A percentile compares a stretch with the other conserved stretches of the same genome.
These are phyloP conservation scores for Enoplosus armatus DNA, from an alignment of 2,797 vertebrate genomes.

Conservation along the genomic window DNA sequence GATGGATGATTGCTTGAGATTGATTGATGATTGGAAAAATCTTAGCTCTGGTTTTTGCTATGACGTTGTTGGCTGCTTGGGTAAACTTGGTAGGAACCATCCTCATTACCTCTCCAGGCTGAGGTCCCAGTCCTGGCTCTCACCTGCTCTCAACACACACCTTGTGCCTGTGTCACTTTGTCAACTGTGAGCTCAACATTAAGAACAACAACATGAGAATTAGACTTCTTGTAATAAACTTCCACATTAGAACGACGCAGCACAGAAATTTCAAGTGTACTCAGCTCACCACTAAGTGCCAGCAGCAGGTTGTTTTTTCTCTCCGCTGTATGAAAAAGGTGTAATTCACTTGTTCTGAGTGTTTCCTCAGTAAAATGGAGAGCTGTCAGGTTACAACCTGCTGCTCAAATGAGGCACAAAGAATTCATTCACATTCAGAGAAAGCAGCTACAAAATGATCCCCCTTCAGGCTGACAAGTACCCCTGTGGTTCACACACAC, in stretches of 20 bases:
- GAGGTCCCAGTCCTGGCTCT: too few relatives aligned
- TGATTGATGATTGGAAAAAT: too few relatives aligned
- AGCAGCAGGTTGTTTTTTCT: slow-evolving; percentile 7
- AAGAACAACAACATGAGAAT: too few relatives aligned
- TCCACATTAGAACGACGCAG: not conserved
- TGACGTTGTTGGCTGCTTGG: too few relatives aligned
- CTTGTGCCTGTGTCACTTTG: too few relatives aligned
- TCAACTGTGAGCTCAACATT: not conserved
- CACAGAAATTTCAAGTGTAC: not conserved
- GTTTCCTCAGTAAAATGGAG: slow-evolving; percentile 44
- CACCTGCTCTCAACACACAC: too few relatives aligned
- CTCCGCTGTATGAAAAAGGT: slow-evolving; percentile 33
- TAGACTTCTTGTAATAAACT: not conserved
- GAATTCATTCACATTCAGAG: slow-evolving; percentile 62
- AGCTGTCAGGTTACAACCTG: slow-evolving; percentile 62
- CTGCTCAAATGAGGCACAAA: slow-evolving; percentile 64
- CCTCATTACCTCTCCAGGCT: too few relatives aligned
- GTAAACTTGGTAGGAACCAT: too few relatives aligned
- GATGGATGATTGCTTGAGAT: too few relatives aligned
- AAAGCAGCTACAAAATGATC: slow-evolving; percentile 61
- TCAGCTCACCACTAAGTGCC: slow-evolving; percentile 4
- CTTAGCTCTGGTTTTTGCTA: too few relatives aligned
- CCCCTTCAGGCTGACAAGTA: slow-evolving; percentile 66
- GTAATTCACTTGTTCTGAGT: slow-evolving; percentile 51
- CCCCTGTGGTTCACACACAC: slow-evolving; percentile 50